A percentile compares a stretch with the other conserved stretches of the same genome.
phyloP scores from a whole-genome alignment of 2,113 vertebrate genomes.

The Laticauda laticaudata region DNA sequence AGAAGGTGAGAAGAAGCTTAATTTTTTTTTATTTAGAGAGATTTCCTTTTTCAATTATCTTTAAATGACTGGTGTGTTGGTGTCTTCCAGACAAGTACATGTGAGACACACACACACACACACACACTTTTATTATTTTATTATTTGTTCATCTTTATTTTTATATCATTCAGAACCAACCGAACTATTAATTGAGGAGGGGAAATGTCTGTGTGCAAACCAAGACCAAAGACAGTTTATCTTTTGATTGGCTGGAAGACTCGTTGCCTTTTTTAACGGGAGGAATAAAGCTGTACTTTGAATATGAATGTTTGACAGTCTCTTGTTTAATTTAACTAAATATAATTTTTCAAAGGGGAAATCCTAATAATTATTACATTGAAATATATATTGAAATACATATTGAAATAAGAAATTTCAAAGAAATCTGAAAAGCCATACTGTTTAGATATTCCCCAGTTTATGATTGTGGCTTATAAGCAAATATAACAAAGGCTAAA shows the following conservation, averaged over 20 bases:
- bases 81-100: neutral
- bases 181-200: neutral
- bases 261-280: neutral
- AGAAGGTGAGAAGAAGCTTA: neutral
- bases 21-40: neutral
- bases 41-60: neutral
- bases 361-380: neutral
- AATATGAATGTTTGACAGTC: neutral
- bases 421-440: neutral
- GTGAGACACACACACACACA: neutral
- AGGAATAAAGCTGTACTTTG: neutral
- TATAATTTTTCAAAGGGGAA: neutral
- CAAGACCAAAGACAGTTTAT: neutral
- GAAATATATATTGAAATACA: too few species aligned
- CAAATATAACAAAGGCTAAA: neutral
- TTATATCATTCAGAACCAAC: neutral
- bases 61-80: neutral
- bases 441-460: neutral
- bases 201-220: neutral
- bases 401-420: neutral
- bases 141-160: neutral
- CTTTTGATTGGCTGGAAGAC: neutral
- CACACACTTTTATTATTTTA: neutral
- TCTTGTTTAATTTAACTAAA: neutral
- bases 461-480: neutral